Percentiles rank a stretch among this genome's conserved stretches.
These are phyloP conservation scores for Lagopus leucura DNA, from an alignment of 2,113 vertebrate genomes.

Conservation along the genomic window DNA sequence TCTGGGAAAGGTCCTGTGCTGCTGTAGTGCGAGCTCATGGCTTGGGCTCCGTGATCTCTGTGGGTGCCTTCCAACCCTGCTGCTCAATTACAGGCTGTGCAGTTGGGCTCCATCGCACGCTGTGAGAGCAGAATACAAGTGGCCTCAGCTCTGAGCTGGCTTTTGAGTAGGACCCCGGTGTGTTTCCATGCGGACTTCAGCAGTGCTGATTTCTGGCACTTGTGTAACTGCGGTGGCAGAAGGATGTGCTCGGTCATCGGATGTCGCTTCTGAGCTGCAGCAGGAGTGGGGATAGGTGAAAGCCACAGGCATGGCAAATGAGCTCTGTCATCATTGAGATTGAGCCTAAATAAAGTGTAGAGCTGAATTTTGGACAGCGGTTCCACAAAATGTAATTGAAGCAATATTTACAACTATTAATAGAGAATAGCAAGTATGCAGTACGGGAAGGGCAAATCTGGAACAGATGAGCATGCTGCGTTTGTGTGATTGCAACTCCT, in stretches of 20 bases:
- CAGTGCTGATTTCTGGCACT: background rate
- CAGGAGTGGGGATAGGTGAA: constrained; percentile 29
- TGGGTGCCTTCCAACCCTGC: background rate
- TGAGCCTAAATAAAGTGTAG: background rate
- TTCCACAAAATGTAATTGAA: constrained; percentile 18
- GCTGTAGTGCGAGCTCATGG: background rate
- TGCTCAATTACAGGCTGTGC: background rate
- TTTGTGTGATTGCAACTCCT: constrained; percentile 29
- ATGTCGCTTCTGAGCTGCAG: background rate
- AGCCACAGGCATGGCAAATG: background rate
- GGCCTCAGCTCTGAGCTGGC: background rate
- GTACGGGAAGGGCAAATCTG: constrained; percentile 39
- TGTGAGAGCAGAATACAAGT: background rate
- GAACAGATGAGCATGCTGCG: background rate
- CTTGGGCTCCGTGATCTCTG: background rate
- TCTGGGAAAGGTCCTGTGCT: background rate
- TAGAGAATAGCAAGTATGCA: constrained; percentile 17
- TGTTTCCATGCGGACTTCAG: background rate
- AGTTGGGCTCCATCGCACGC: fast-evolving
- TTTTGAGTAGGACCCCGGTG: background rate
- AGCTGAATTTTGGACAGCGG: constrained; percentile 42
- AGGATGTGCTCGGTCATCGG: background rate
- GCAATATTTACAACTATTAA: constrained; percentile 55
- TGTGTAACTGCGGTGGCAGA: background rate
- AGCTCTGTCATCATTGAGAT: constrained; percentile 23